These are phyloP conservation scores for Cyclophora punctaria DNA, from an alignment of 2,888 invertebrate species.

Conservation along the genomic window DNA sequence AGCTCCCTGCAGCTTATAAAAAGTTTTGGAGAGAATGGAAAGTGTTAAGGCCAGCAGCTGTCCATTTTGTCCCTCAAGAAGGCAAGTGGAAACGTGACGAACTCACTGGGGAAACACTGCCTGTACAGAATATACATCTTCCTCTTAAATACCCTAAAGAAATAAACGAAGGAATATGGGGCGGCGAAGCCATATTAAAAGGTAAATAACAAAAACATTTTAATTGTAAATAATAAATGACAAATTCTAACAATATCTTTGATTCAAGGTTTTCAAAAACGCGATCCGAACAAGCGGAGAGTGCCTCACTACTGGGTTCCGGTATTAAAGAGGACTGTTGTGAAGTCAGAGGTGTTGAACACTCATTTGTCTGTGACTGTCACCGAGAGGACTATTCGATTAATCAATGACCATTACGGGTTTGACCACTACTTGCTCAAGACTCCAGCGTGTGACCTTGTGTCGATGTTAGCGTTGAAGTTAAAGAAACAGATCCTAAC, in stretches of 20 bases:
- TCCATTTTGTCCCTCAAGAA: constrained; percentile 82
- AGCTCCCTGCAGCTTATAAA: constrained; percentile 85
- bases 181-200: constrained; percentile 94
- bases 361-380: constrained; percentile 87
- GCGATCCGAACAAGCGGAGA: constrained; percentile 74
- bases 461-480: constrained; percentile 87
- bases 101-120: constrained; percentile 81
- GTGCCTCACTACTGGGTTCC: constrained; percentile 94
- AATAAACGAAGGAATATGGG: constrained; percentile 92
- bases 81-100: constrained; percentile 84
- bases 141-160: constrained; percentile 87
- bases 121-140: constrained; percentile 84
- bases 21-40: constrained; percentile 93
- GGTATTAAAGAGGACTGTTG: constrained; percentile 81
- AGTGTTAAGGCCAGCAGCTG: constrained; percentile 75
- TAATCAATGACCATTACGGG: constrained; percentile 93
- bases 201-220: constrained; percentile 46
- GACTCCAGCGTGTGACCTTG: constrained; percentile 94
- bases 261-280: constrained; percentile 79
- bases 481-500: constrained; percentile 90
- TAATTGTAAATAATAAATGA: too few relatives aligned
- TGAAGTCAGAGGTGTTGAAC: constrained; percentile 93
- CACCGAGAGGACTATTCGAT: constrained; percentile 86
- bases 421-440: constrained; percentile 96
- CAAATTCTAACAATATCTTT: too few relatives aligned